Base-by-base conservation (phyloP, 1,140 invertebrate genomes). In the Nebria ingens region DNA sequence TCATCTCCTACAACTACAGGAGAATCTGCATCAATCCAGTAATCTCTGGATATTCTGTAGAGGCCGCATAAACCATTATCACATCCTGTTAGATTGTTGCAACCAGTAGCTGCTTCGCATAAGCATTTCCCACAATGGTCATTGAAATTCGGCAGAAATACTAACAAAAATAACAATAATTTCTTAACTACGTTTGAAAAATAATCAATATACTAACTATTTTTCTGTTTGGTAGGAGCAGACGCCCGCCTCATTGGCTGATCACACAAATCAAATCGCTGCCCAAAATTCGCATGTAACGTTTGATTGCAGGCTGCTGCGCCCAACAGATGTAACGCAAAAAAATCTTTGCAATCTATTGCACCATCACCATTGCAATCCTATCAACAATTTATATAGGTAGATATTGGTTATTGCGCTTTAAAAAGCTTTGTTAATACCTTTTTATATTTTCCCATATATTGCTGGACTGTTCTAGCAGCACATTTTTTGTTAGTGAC, bases 311-410 rank as follows among this genome's bases (percentile, higher is more conserved):
- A 45, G 4, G 15, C 15, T 12, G 40, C 9, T 4, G 6, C 83
- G 2, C 86, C 86, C 21, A 79, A 67, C 61, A 79, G 79, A 71
- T 91, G 88, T 62, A 91, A 87, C 19, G 84, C 78, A 56, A 83
- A 80, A 68, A 80, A 89, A 69, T 91, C 89, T 42, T 81, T 79
- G 62, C 89, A 91, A 68, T 88, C 76, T 21, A 92, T 73, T 21
- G 56, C 57, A 4, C 81, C 81, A 59, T 89, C 86, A 1, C 74
- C 74, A 61, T 89, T 88, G 65, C 87, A 91, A 69, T 91, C 87
- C 80, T 87, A 73, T 17, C 72, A 70, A 6, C 40, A 45, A 45
- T 29, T 13, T 29, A n/a, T n/a, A n/a, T n/a, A n/a, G n/a, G n/a
- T 13, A 13, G 4, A 29, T 29, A 6, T 29, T 29, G 13, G 13